These are phyloP conservation scores for Ceyx margarethae DNA, from an alignment of 2,113 vertebrate species.

Conservation along the genomic window DNA sequence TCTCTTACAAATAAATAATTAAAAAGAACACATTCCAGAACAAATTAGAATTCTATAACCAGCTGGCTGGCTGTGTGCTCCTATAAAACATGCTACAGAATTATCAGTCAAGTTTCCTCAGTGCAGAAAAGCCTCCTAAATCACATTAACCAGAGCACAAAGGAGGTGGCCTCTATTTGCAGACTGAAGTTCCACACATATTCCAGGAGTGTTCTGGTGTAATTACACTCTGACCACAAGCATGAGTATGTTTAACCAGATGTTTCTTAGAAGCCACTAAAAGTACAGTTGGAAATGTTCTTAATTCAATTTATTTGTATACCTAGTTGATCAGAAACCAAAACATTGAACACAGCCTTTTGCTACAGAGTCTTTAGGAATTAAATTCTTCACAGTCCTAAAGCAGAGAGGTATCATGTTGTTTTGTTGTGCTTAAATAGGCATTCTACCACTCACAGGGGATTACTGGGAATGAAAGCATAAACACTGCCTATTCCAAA, in stretches of 20 bases:
- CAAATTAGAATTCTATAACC: not conserved
- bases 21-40: not conserved
- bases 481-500: not conserved
- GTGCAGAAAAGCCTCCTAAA: constrained; percentile 29
- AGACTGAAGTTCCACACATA: constrained; percentile 20
- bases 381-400: constrained; percentile 33
- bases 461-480: not conserved
- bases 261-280: not conserved
- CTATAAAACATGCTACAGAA: constrained; percentile 15
- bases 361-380: not conserved
- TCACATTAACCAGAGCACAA: constrained; percentile 32
- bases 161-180: constrained; percentile 10
- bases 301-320: constrained; percentile 54
- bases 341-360: constrained; percentile 26
- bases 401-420: not conserved
- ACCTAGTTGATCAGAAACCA: constrained; percentile 59
- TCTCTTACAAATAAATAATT: not conserved
- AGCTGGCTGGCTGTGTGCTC: not conserved
- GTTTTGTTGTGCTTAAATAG: not conserved
- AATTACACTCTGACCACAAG: constrained; percentile 48
- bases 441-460: not conserved
- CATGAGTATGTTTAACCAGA: constrained; percentile 42
- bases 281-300: constrained; percentile 4
- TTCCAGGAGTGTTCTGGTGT: constrained; percentile 40
- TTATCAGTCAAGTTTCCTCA: constrained; percentile 19